Evolutionary conservation across 2,797 vertebrate genomes (phyloP), one percentile per base, ranked within the genome.

Genomic region (Protosalanx chinensis): DNA sequence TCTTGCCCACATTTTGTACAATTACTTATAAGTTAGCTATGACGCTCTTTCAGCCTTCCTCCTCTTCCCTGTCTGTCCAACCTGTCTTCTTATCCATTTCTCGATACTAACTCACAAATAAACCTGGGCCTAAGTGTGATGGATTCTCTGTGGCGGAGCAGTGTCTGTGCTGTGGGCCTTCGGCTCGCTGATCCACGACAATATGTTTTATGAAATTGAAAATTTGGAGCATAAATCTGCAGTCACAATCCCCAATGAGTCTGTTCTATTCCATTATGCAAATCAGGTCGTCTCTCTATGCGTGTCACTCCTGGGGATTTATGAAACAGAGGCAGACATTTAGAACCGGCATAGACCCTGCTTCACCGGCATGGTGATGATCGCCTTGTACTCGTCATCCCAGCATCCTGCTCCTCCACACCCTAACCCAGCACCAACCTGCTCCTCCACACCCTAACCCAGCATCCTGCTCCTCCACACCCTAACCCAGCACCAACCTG

Each of bases 231-330:
- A 70, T 71, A 85, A 85, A 89, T 88, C 79, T 85, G 86, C 80
- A 73, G 85, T 89, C 85, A 86, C 84, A 82, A 86, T 84, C 80
- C 83, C 82, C 78, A 75, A 79, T 76, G 83, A 85, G 81, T 81
- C 78, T 79, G 81, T 79, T 80, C 76, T 78, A 79, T 90, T 87
- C 76, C 85, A 89, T 86, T 86, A 89, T 89, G 87, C 75, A 90
- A 89, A 90, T 89, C 73, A 81, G 81, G 74, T 79, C 12, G 64
- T 63, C 66, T 71, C 53, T 35, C 49, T 74, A 73, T 32, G 41
- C 67, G 74, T 84, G 78, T 72, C 70, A 72, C 85, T 84, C 79
- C 72, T 69, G 74, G 79, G 85, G 82, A 84, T 80, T 79, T 72
- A 64, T 79, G 68, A 78, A 81, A 82, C 64, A 72, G 2, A 71